Percentiles rank a stretch among this genome's conserved stretches.
Evolutionary conservation across 2,113 vertebrate genomes (phyloP).

Genomic region (Epinephelus fuscoguttatus): DNA sequence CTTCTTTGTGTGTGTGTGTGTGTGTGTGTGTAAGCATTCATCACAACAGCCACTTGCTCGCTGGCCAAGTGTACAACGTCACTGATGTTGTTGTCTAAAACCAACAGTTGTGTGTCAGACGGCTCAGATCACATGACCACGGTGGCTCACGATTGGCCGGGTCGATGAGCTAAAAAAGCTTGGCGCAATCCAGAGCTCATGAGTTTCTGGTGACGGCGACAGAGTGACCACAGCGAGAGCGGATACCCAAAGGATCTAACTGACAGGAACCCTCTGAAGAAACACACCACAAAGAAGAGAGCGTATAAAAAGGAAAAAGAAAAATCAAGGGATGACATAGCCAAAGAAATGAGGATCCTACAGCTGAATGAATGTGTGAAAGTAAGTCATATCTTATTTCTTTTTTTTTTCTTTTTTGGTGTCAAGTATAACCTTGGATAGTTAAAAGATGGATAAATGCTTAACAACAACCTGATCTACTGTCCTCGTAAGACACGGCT

Average conservation of each 20-base stretch:
- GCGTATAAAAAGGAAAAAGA: neutral
- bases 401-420: neutral
- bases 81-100: constrained; percentile 76
- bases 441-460: neutral
- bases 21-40: constrained; percentile 55
- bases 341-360: constrained; percentile 75
- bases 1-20: constrained; percentile 70
- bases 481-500: neutral
- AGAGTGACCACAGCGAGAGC: constrained; percentile 22
- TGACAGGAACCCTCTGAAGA: constrained; percentile 25
- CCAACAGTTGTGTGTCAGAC: constrained; percentile 74
- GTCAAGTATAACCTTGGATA: neutral
- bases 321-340: constrained; percentile 56
- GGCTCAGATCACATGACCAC: constrained; percentile 72
- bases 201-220: constrained; percentile 63
- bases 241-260: constrained; percentile 57
- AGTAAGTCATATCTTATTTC: constrained; percentile 68
- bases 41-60: constrained; percentile 69
- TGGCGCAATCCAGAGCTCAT: constrained; percentile 43
- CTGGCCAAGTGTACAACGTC: constrained; percentile 67
- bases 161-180: constrained; percentile 74
- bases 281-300: constrained; percentile 2
- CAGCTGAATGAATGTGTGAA: constrained; percentile 71
- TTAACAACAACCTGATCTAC: neutral
- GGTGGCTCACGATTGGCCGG: constrained; percentile 68